Base-by-base conservation (phyloP, 2,888 invertebrate genomes). In the Trissonchulus latispiculum region DNA sequence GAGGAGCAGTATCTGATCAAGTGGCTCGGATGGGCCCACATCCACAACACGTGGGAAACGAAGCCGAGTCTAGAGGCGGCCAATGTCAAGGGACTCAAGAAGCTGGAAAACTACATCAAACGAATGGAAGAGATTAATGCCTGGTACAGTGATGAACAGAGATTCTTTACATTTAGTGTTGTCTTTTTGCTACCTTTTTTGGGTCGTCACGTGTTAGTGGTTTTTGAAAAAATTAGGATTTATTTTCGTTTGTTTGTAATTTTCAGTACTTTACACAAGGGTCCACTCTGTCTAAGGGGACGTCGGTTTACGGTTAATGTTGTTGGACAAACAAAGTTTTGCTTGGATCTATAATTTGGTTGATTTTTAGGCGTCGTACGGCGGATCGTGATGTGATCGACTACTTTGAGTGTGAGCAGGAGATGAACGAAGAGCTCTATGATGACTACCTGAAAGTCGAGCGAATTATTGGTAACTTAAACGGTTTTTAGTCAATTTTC, bases 1-100 rank as follows among this genome's bases (percentile, higher is more conserved):
- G 80, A 90, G 79, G 89, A 88, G 76, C 99, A 99, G 86, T 99
- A 90, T 87, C 87, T 93, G 80, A 95, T 99, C 78, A 99, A 99
- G 86, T 97, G 96, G 96, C 95, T 95, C 84, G 92, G 92, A 76
- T 97, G 96, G 96, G 93, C 97, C 28, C 93, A 99, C 84, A 92
- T 99, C 78, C 99, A 99, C 85, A 97, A 96, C 83, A 99, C 99
- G 0, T 99, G 96, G 96, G 99, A 99, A 84, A 93, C 93, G 0
- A 92, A 93, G 81, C 88, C 87, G 74, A 90, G 92, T 48, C 86
- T 99, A 37, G 89, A 89, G 80, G 91, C 83, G 37, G 83, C 83
- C 78, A 92, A 88, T 85, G 89, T 89, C n/a, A 96, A 95, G 85
- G 97, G 97, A 31, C 84, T 95, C 78, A 99, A 97, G 84, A 97